phyloP scores from a whole-genome alignment of 2,888 invertebrate species.

The Oligia fasciuncula region DNA sequence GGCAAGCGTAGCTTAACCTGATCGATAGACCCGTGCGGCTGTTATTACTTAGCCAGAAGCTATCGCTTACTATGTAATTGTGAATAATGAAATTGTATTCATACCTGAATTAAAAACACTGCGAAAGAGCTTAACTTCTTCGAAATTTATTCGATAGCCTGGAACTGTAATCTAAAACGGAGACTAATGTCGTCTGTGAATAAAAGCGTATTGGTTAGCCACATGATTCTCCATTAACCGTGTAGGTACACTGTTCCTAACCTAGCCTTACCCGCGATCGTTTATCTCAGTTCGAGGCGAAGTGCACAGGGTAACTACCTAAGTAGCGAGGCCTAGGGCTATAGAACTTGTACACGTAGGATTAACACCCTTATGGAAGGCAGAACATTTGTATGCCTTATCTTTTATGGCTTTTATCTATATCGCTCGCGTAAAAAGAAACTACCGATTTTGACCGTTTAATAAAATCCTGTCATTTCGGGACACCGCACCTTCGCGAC shows the following conservation, averaged over 20 bases:
- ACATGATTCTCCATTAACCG: slow-evolving; percentile 34
- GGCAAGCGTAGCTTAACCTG: no score
- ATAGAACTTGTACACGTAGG: not conserved
- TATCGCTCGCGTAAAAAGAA: slow-evolving; percentile 29
- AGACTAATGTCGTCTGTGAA: slow-evolving; percentile 8
- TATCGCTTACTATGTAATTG: not conserved
- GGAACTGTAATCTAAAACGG: slow-evolving; percentile 1
- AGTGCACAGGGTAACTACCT: slow-evolving; percentile 40
- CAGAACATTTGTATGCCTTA: slow-evolving; percentile 19
- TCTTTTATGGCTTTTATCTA: slow-evolving; percentile 17
- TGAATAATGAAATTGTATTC: not conserved
- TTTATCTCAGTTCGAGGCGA: slow-evolving; percentile 50
- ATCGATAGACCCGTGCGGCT: no score
- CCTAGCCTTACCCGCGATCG: slow-evolving; percentile 46
- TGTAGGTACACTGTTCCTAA: slow-evolving; percentile 39
- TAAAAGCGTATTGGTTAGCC: slow-evolving; percentile 32
- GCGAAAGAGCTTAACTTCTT: not conserved
- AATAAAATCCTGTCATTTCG: slow-evolving; percentile 26
- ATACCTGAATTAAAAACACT: not conserved
- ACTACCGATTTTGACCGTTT: slow-evolving; percentile 15
- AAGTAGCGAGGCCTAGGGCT: slow-evolving; percentile 22
- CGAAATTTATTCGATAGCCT: not conserved
- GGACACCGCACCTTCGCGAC: not conserved
- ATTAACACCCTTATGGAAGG: not conserved
- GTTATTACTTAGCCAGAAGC: no score